Evolutionary conservation across 2,888 invertebrate genomes (phyloP), one percentile per base, ranked within the genome.

Genomic region (Noctua comes): DNA sequence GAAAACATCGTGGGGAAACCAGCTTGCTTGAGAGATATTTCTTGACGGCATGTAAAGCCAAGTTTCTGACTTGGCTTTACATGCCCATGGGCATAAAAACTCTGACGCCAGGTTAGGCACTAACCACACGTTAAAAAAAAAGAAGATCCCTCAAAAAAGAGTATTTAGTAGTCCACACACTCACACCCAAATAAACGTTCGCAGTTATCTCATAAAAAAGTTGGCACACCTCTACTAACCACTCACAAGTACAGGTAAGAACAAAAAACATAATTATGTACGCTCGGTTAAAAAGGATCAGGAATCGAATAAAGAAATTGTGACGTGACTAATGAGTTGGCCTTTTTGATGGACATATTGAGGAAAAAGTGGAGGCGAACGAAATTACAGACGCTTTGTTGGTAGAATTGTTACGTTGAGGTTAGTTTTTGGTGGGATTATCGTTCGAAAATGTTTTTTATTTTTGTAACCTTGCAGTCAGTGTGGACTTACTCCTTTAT

Each of bases 251-350:
- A 83, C 79, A 83, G 79, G 73, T 78, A 85, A 83, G 78, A 83
- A 76, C 76, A 82, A 78, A 83, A 83, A 86, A 83, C 78, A 83
- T 85, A 62, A 86, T 86, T 86, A 84, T 80, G 76, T 82, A 83
- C 82, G 83, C 73, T 80, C 86, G 73, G 85, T 86, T 90, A 87
- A 86, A 90, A 87, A 83, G 83, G 86, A 90, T 89, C 87, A 86
- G 75, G 85, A 88, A 91, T 90, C 89, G 72, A 81, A 83, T 90
- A 91, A 92, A 92, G 91, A 89, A 91, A 93, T 92, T 89, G 86
- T 89, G 88, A 91, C 90, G 88, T 92, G 89, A 93, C 90, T 93
- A 93, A 93, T 93, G 92, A 90, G 89, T 68, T 84, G 77, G 82
- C 91, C 91, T 91, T 90, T 90, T 91, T 93, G 93, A 93, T 90